phyloP scores from a whole-genome alignment of 2,113 vertebrate genomes.

The Prinia subflava region DNA sequence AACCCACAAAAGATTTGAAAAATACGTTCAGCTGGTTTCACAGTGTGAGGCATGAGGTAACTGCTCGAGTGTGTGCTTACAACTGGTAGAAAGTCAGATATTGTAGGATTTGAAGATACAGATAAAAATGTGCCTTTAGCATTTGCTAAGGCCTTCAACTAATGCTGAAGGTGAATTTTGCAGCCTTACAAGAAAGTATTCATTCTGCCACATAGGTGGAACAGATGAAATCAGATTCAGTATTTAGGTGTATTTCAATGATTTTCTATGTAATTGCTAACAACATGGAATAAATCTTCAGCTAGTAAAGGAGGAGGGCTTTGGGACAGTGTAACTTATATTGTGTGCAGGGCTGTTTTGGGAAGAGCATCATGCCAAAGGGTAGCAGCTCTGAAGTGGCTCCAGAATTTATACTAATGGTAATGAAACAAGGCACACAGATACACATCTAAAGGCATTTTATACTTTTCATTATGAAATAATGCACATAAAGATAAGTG shows the following conservation, averaged over 20 bases:
- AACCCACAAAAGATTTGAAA: background rate
- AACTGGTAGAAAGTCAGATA: background rate
- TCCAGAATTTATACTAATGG: background rate
- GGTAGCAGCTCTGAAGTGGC: background rate
- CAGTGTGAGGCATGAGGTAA: background rate
- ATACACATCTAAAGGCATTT: background rate
- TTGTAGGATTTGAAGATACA: background rate
- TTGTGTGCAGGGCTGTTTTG: background rate
- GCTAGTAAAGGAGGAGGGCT: background rate
- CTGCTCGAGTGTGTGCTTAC: background rate
- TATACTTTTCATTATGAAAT: background rate
- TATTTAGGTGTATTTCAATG: background rate
- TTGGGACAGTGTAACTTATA: background rate
- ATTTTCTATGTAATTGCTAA: background rate
- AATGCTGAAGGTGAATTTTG: background rate
- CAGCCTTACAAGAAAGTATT: background rate
- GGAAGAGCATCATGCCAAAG: background rate
- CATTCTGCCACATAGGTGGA: background rate
- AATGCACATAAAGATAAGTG: background rate
- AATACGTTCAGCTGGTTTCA: background rate
- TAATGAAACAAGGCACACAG: background rate
- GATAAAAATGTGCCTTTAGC: background rate
- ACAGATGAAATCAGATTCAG: background rate
- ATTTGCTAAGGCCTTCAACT: background rate
- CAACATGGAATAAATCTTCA: background rate